Conservation (phyloP, 1,140 invertebrate genomes). For the Berghia stephanieae region DNA sequence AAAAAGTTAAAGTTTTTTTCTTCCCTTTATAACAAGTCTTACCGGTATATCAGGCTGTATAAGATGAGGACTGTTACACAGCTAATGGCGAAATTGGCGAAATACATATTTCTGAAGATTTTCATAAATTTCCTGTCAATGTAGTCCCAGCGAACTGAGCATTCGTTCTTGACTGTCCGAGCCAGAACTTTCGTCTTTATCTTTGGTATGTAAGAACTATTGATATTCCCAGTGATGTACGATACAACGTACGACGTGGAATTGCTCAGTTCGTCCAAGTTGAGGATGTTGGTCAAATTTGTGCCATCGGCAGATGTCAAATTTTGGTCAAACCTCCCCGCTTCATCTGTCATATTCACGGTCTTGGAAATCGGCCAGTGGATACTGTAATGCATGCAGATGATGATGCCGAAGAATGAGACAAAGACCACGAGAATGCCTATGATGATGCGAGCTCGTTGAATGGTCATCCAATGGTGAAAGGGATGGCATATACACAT, state of each 20-base stretch:
- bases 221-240: too few species aligned
- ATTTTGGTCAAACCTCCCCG: background rate
- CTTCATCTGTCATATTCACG: background rate
- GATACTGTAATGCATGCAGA: slow-evolving; percentile 43
- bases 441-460: slow-evolving; percentile 52
- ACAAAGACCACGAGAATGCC: slow-evolving; percentile 42
- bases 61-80: slow-evolving; percentile 42
- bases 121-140: slow-evolving; percentile 35
- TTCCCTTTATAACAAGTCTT: too few species aligned
- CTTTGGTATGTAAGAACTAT: too few species aligned
- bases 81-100: slow-evolving; percentile 38
- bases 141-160: too few species aligned
- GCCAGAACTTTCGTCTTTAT: too few species aligned
- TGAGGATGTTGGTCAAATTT: background rate
- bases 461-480: slow-evolving; percentile 48
- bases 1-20: too few species aligned
- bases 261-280: background rate
- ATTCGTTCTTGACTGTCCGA: too few species aligned
- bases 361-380: background rate
- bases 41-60: slow-evolving; percentile 45
- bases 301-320: background rate
- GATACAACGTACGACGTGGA: background rate
- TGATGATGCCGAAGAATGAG: slow-evolving; percentile 44
- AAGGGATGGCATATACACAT: slow-evolving; percentile 60
- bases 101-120: slow-evolving; percentile 37